A percentile compares a stretch with the other conserved stretches of the same genome.
Conservation (phyloP, 2,113 vertebrate genomes). For the Diphyllodes magnificus region DNA sequence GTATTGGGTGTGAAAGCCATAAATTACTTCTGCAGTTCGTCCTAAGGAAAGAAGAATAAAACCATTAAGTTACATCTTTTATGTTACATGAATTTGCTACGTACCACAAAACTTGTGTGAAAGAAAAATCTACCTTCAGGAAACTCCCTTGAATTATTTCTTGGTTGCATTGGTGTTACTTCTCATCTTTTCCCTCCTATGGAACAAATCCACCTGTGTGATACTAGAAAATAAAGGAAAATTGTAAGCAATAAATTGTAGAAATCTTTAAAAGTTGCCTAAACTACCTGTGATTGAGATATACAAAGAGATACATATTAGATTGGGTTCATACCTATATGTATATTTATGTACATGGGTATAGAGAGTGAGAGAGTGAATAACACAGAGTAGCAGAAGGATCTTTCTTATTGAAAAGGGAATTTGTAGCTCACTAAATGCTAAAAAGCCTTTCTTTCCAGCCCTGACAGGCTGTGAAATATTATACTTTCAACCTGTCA, state of each 20-base stretch:
- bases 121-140: not conserved
- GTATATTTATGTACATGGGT: no score
- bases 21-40: not conserved
- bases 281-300: not conserved
- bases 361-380: not conserved
- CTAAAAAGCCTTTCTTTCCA: not conserved
- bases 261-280: not conserved
- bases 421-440: not conserved
- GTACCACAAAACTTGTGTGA: not conserved
- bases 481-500: constrained; percentile 2
- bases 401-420: not conserved
- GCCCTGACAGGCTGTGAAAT: constrained; percentile 1
- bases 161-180: not conserved
- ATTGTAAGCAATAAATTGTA: not conserved
- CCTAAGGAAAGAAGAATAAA: not conserved
- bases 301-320: not conserved
- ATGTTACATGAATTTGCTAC: not conserved
- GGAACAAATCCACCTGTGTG: not conserved
- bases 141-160: not conserved
- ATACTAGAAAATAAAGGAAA: not conserved
- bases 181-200: not conserved
- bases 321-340: not conserved
- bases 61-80: not conserved
- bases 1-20: not conserved
- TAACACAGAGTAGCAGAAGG: not conserved